Base-by-base conservation (phyloP, 92 coral and sea anemone species). In the Bergia puertoricense region DNA sequence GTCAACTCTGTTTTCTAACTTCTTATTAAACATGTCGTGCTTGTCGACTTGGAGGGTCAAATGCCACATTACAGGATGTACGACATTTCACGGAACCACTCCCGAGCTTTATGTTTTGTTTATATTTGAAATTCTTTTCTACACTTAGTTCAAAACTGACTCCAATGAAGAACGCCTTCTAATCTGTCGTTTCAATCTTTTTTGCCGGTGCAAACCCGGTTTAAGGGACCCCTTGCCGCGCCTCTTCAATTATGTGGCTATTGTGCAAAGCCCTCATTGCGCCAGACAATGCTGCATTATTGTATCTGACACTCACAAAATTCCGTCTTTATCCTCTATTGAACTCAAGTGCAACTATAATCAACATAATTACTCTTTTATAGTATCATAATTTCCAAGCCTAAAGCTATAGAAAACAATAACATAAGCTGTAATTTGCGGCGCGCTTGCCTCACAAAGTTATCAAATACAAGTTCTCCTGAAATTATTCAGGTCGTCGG, bases 341-440 rank as follows among this genome's bases (percentile, higher is more conserved):
- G 76, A 66, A 65, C 56, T 82, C 78, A 69, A 84, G 78, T 84
- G 87, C 41, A 48, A 84, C 79, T 30, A 30, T 84, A 84, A 69
- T 84, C 66, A 84, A 69, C 87, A 71, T 84, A 84, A 84, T 84
- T 84, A 50, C 45, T 46, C 56, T 82, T 82, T 54, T 54, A 54
- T n/a, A 40, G 37, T 41, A 44, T 82, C 62, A 46, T 50, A 42
- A 84, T 39, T 48, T 68, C 44, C 38, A 44, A 82, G 40, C 72
- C 18, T 43, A 41, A 5, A 54, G 36, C 87, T 84, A 69, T 84
- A 14, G 79, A 69, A 84, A 46, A 46, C 77, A 45, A 46, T 18
- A 84, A 18, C 87, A 69, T 14, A 30, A 72, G 71, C 42, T 36
- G 22, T 7, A 71, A 46, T 46, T 82, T 69, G 5, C 10, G 45